Evolutionary conservation across 2,113 vertebrate genomes (phyloP), one percentile per base, ranked within the genome.

Genomic region (Bucco capensis): DNA sequence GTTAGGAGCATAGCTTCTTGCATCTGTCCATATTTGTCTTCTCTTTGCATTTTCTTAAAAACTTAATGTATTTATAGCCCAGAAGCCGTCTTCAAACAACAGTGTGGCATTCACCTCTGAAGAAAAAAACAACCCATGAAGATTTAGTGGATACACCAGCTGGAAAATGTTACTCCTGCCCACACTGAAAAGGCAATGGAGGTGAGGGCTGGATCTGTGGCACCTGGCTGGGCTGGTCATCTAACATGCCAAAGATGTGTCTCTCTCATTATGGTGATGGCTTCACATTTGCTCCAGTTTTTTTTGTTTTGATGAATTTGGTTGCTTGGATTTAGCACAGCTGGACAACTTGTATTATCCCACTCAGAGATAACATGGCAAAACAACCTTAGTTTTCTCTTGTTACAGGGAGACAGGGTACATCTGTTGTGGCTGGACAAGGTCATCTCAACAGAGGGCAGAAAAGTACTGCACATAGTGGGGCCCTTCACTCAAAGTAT

Each of bases 251-350:
- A 5, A 42, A 53, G 60, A n/a, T 1, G 0, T 31, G 24, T 72
- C 69, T 31, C 30, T 83, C 42, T 50, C 1, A 0, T 33, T 33
- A 33, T 4, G 3, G 62, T 50, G 67, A 58, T 2, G 8, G 53
- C 62, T 61, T 82, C 37, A 28, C 5, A 8, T 89, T 91, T 89
- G 33, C 67, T 91, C 58, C 1, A 7, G 22, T 79, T 87, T 91
- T 82, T 38, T 95, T 89, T 94, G 78, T 91, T 92, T 92, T 92
- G 78, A 38, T 0, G 31, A 66, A 37, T 65, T 89, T 33, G 21
- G 74, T 92, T 92, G 93, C 91, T 92, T 62, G 75, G 91, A 89
- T 95, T 79, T 91, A 89, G 50, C 82, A 94, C 82, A 92, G 53
- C 85, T 91, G 87, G 51, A 51, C 1, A 0, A 54, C 33, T 54